Evolutionary conservation across 2,888 invertebrate genomes (phyloP), one percentile per base, ranked within the genome.

Genomic region (Sialis fuliginosa): DNA sequence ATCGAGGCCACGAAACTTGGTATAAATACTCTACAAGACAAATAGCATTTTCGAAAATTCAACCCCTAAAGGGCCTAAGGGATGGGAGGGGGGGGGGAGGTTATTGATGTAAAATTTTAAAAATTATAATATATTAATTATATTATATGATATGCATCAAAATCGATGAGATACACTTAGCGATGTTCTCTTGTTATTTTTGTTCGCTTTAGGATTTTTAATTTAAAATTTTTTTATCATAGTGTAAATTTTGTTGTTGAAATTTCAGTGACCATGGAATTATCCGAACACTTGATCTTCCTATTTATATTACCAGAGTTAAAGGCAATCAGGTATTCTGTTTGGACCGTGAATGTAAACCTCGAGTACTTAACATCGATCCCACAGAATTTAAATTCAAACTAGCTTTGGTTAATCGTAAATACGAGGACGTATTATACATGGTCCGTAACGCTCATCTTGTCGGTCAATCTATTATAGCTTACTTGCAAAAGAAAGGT

Each of bases 361-460:
- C 95, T 1, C 75, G 91, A 47, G 84, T 95, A 45, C 72, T 98
- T 45, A 84, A 80, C 57, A 91, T 99, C 53, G 97, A 98, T 66
- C 85, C 96, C 2, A 98, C 98, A 0, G 98, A 98, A 63, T 98
- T 90, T 68, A 88, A 90, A 59, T 98, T 98, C 67, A 99, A 98
- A 62, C 65, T 98, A 56, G 97, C 98, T 0, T 68, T 98, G 33
- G 91, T 98, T 51, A 93, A 96, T 56, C 81, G 95, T 6, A 88
- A 91, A 59, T 95, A 95, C 59, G 95, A 96, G 59, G 92, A 95
- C 65, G 90, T 90, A 10, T 58, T 85, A 34, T 80, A 83, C 55
- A 98, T 97, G 93, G 97, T 99, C 31, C 77, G 92, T 40, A 93
- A 90, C 50, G 88, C 96, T 7, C 88, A 95, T 57, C 72, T 99